Base-by-base conservation (phyloP, 1,140 invertebrate genomes). In the Euwallacea similis region DNA sequence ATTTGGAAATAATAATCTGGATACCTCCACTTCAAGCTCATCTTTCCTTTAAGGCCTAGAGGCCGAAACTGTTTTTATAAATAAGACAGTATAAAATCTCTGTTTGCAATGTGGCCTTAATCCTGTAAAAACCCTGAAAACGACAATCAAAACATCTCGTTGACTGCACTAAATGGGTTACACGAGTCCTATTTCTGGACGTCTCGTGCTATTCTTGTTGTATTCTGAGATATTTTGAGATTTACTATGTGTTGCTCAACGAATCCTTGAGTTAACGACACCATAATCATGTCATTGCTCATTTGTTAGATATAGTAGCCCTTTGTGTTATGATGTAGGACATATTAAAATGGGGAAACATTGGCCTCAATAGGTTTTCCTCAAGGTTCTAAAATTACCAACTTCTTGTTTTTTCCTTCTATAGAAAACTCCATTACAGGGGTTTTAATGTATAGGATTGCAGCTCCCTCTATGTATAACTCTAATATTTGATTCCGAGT, bases 231-330 rank as follows among this genome's bases (percentile, higher is more conserved):
- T 50, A 50, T 50, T 50, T 50, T 50, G 2, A 50, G 9, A 13
- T 13, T 13, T 10, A 50, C 46, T 10, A 50, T 13, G 46, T 50
- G 46, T 50, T 50, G 9, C 13, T 11, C 46, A 1, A 50, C 9
- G 9, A 10, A 50, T 50, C 46, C 46, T 50, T 50, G 46, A 50
- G 46, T 50, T 50, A 50, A 50, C 46, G 46, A 50, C 46, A 13
- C 6, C 21, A 33, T 33, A 33, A 33, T 33, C 21, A 33, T 33
- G 21, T 33, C 21, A 33, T 33, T 33, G 21, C 21, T 33, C 21
- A 33, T 33, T 33, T 33, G 21, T 33, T 33, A 33, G 21, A 33
- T 33, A 4, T 33, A 33, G 1, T 33, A 33, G 4, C 21, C 21
- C 21, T 33, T 33, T 33, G 21, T 33, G 1, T 33, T 33, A 33